These are phyloP conservation scores for Lophotis ruficrista DNA, from an alignment of 2,113 vertebrate species.

Conservation along the genomic window DNA sequence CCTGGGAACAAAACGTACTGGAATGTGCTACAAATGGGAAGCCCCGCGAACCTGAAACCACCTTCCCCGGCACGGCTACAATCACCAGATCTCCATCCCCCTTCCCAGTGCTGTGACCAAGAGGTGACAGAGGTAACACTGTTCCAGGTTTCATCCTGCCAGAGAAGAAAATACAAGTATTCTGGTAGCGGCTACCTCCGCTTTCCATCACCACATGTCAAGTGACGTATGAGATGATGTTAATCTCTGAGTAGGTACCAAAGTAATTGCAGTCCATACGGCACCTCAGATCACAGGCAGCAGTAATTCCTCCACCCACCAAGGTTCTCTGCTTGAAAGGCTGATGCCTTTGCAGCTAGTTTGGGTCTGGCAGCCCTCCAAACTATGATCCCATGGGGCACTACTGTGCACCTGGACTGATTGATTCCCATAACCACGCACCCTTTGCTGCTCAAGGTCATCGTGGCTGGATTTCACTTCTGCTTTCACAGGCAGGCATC, in stretches of 20 bases:
- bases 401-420: not conserved
- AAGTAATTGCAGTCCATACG: not conserved
- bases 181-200: not conserved
- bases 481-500: not conserved
- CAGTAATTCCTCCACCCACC: not conserved
- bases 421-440: not conserved
- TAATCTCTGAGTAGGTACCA: not conserved
- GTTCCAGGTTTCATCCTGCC: not conserved
- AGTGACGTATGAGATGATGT: not conserved
- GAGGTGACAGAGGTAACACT: not conserved
- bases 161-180: not conserved
- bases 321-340: not conserved
- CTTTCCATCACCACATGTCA: not conserved
- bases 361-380: not conserved
- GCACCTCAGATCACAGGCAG: not conserved
- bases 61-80: fast-evolving
- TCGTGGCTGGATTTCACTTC: fast-evolving
- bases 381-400: not conserved
- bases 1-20: not conserved
- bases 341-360: not conserved
- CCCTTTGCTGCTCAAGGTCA: not conserved
- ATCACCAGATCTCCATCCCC: not conserved
- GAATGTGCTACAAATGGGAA: not conserved
- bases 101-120: not conserved
- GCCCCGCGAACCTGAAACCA: not conserved